Evolutionary conservation across 2,797 vertebrate species (phyloP).

Genomic region (Crenichthys baileyi): DNA sequence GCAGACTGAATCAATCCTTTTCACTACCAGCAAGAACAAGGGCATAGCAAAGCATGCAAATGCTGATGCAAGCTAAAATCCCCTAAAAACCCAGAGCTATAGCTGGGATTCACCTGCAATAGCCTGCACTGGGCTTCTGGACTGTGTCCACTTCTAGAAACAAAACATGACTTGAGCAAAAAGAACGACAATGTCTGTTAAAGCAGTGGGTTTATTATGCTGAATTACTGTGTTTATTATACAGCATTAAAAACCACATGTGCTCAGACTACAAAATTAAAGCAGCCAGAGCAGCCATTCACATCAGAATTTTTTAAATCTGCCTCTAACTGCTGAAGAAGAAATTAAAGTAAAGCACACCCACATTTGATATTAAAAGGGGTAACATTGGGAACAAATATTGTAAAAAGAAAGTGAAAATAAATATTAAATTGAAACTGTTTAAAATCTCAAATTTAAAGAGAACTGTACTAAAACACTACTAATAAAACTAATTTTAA

Average conservation of each 20-base stretch:
- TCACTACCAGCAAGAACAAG: slow-evolving; percentile 14
- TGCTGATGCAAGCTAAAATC: slow-evolving; percentile 42
- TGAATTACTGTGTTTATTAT: neutral
- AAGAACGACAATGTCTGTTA: neutral
- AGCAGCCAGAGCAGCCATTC: neutral
- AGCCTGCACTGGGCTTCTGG: slow-evolving; percentile 24
- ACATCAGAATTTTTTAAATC: neutral
- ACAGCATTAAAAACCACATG: neutral
- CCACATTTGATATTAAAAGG: neutral
- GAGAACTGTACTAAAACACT: neutral
- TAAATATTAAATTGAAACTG: neutral
- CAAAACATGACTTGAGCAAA: slow-evolving; percentile 7
- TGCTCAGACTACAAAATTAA: slow-evolving; percentile 10
- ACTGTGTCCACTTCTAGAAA: slow-evolving; percentile 11
- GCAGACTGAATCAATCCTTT: slow-evolving; percentile 11
- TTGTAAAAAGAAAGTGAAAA: neutral
- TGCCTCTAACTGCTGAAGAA: neutral
- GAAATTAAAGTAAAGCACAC: neutral
- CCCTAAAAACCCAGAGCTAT: slow-evolving; percentile 24
- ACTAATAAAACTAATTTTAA: neutral
- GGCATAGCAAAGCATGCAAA: slow-evolving; percentile 6
- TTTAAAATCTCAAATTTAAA: neutral
- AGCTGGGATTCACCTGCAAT: slow-evolving; percentile 55
- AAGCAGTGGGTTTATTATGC: neutral
- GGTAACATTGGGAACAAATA: neutral